Evolutionary conservation across 2,113 vertebrate species (phyloP).

Genomic region (Gobius niger): DNA sequence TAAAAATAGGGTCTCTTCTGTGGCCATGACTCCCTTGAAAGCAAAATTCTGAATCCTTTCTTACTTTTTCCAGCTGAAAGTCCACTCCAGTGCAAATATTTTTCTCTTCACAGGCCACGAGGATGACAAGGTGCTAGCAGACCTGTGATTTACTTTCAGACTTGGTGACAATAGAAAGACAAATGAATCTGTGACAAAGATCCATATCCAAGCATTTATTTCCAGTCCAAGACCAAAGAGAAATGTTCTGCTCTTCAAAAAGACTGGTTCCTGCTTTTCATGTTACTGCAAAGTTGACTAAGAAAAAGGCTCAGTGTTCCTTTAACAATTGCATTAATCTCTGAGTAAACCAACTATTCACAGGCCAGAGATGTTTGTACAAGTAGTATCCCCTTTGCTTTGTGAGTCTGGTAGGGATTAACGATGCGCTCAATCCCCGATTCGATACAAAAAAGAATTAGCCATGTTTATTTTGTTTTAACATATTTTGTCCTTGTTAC

Average conservation of each 20-base stretch:
- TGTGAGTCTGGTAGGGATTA: no score
- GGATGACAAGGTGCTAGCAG: conserved; percentile 10
- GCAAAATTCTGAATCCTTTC: no score
- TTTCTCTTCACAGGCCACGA: background rate
- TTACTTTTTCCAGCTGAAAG: no score
- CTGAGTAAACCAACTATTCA: background rate
- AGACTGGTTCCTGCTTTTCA: background rate
- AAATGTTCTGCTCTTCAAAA: background rate
- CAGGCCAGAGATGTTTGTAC: background rate
- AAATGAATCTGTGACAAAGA: background rate
- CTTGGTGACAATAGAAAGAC: background rate
- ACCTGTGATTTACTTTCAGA: background rate
- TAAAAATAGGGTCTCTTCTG: no score
- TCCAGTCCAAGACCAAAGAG: background rate
- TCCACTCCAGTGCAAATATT: no score
- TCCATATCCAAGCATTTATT: background rate
- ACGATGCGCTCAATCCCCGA: no score
- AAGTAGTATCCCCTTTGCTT: background rate
- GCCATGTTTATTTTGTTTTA: no score
- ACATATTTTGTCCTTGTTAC: no score
- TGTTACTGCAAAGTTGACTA: background rate
- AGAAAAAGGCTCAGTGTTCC: background rate
- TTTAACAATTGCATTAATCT: background rate
- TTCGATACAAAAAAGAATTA: no score
- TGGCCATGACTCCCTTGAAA: no score